Base-by-base conservation (phyloP, 2,888 invertebrate species). In the Lamproptera curius region DNA sequence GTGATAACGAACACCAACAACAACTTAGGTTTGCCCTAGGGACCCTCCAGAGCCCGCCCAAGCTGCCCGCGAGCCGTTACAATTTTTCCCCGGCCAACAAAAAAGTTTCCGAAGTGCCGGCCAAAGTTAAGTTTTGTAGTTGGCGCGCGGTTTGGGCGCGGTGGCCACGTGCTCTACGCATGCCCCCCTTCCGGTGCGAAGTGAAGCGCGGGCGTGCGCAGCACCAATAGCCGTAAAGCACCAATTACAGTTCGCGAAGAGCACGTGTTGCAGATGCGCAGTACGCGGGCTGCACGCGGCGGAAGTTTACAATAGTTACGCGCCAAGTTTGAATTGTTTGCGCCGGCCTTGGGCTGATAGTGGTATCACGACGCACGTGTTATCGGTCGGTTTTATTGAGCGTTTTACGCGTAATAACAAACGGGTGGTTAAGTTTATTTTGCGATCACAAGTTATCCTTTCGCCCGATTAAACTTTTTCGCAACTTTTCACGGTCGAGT, bases 1-100 rank as follows among this genome's bases (percentile, higher is more conserved):
- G 73, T 73, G 72, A 75, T 73, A 71, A 59, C 52, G 68, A 68
- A 73, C 73, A 73, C 71, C 72, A 71, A 53, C 44, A 54, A 50
- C 31, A n/a, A 11, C 45, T 56, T 63, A 58, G 57, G 64, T 65
- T 58, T 38, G 52, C 42, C 42, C 11, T 4, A 11, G 11, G 4
- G 11, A n/a, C 11, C 11, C n/a, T 4, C 31, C n/a, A 5, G 28
- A 10, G 9, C 10, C 4, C 3, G n/a, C 31, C n/a, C n/a, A n/a
- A n/a, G 11, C 11, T n/a, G 31, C 11, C 31, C 2, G 3, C 39
- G 17, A 37, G 11, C 6, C 23, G 38, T n/a, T 11, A 9, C 14
- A 36, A 11, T 11, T 31, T 31, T 31, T 31, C 31, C 31, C 9
- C 2, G 31, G 31, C 31, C 31, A 1, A 3, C 4, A 3, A 20